These are phyloP conservation scores for Oreohelix idahoensis DNA, from an alignment of 1,140 invertebrate genomes.

Conservation along the genomic window DNA sequence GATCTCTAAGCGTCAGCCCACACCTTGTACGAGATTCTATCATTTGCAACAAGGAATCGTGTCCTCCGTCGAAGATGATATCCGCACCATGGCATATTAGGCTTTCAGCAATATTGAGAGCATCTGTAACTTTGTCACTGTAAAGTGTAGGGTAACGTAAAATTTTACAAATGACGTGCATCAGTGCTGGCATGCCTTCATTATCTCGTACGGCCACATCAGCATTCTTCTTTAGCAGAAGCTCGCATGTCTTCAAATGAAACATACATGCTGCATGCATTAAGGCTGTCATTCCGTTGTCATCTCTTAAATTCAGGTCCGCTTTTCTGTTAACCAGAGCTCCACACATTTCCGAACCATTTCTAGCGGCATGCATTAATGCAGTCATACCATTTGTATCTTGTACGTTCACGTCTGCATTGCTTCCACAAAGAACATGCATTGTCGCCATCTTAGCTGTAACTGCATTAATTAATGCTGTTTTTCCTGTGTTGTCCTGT, in stretches of 20 bases:
- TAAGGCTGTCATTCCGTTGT: not conserved
- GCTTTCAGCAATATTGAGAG: not conserved
- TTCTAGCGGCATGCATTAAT: not conserved
- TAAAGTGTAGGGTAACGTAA: not conserved
- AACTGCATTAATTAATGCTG: not conserved
- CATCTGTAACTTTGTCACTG: not conserved
- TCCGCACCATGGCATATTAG: not conserved
- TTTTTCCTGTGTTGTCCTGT: not conserved
- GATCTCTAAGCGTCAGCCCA: not conserved
- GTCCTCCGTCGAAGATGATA: not conserved
- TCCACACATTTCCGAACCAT: not conserved
- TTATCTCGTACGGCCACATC: not conserved
- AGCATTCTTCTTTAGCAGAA: not conserved
- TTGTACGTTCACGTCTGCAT: not conserved
- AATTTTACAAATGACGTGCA: not conserved
- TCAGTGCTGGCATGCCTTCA: not conserved
- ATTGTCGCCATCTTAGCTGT: too few species aligned
- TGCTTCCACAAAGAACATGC: not conserved
- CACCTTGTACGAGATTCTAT: not conserved
- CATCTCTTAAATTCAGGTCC: not conserved
- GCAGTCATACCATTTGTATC: not conserved
- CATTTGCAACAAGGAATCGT: not conserved
- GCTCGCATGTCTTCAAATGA: not conserved
- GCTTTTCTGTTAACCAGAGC: not conserved
- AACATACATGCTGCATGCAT: not conserved